Evolutionary conservation across 2,888 invertebrate genomes (phyloP).

Genomic region (Mesorhabditis belari): DNA sequence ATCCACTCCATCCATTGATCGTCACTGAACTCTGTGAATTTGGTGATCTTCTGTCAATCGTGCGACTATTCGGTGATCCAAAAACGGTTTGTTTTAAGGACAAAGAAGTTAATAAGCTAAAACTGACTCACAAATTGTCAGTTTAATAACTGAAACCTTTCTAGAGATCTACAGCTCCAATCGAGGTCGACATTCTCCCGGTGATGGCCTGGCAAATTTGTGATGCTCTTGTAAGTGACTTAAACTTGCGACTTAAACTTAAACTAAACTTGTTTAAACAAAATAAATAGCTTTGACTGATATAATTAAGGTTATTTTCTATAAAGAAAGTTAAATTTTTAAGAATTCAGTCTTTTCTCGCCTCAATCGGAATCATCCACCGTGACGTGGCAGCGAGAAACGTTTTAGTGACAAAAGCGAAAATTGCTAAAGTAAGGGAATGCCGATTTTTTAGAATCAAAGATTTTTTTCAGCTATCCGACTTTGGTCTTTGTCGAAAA

Average conservation of each 20-base stretch:
- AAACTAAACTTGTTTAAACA: no score
- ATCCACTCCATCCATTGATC: background rate
- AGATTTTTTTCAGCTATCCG: background rate
- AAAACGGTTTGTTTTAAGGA: background rate
- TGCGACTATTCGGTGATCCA: no score
- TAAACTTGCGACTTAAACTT: no score
- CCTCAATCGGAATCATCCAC: no score
- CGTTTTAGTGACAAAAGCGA: background rate
- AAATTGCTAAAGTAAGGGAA: background rate
- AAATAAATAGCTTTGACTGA: no score
- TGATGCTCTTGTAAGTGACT: background rate
- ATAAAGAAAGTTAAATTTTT: no score
- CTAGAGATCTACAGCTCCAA: no score
- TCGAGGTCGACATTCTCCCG: no score
- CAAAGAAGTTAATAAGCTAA: no score
- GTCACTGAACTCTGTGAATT: background rate
- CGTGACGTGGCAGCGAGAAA: background rate
- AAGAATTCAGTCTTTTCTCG: no score
- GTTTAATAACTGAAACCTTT: no score
- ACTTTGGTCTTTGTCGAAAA: background rate
- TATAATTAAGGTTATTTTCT: no score
- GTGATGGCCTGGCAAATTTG: background rate
- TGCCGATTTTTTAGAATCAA: background rate
- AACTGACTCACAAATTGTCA: background rate
- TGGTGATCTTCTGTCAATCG: background rate